phyloP scores from a whole-genome alignment of 2,797 vertebrate species.

The Xenentodon cancila region DNA sequence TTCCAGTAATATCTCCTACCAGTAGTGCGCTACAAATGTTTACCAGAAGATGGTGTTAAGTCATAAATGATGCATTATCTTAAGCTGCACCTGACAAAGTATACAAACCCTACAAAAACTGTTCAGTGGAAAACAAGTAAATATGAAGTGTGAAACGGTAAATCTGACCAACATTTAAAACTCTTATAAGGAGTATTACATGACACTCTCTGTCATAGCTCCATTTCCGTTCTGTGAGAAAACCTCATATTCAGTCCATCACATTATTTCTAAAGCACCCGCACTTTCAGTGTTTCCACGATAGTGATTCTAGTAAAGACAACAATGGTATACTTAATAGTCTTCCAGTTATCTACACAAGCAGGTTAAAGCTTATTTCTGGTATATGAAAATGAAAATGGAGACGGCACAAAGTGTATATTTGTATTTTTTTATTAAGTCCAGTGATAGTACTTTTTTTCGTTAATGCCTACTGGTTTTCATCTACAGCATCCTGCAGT shows the following conservation, averaged over 20 bases:
- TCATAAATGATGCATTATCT: neutral
- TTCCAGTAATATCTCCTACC: neutral
- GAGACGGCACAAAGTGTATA: slow-evolving; percentile 49
- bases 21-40: neutral
- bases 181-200: neutral
- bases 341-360: neutral
- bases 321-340: no score
- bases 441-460: slow-evolving; percentile 59
- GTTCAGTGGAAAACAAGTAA: neutral
- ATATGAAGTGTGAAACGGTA: neutral
- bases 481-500: slow-evolving; percentile 56
- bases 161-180: neutral
- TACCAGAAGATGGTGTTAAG: slow-evolving; percentile 63
- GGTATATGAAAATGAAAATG: slow-evolving; percentile 19
- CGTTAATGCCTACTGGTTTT: slow-evolving; percentile 62
- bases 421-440: slow-evolving; percentile 73
- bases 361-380: neutral
- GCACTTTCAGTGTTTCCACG: neutral
- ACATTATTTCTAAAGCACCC: neutral
- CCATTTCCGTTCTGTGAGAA: neutral
- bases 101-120: neutral
- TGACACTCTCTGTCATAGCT: neutral
- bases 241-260: neutral
- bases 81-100: neutral
- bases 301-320: neutral